Evolutionary conservation across 23 tunicate species (phyloP).

Genomic region (Styela clava): DNA sequence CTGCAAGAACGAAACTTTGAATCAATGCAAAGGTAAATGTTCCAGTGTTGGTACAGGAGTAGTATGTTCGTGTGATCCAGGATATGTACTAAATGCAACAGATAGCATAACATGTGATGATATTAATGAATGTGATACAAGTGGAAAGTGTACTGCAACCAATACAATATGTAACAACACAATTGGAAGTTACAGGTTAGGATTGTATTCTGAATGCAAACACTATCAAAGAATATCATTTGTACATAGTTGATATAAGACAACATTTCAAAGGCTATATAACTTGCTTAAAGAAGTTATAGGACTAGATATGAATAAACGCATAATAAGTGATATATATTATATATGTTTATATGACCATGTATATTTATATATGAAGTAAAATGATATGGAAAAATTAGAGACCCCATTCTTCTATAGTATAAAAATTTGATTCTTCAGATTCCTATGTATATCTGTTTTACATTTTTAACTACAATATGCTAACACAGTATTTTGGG

Average conservation of each 20-base stretch:
- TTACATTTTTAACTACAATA: too few relatives aligned
- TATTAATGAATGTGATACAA: constrained; percentile 38
- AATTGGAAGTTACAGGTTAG: constrained; percentile 54
- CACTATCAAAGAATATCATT: background rate
- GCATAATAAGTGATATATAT: too few relatives aligned
- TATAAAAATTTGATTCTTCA: too few relatives aligned
- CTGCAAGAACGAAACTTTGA: background rate
- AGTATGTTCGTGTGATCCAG: constrained; percentile 12
- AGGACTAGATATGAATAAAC: too few relatives aligned
- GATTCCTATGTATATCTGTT: too few relatives aligned
- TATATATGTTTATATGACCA: too few relatives aligned
- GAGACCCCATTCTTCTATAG: too few relatives aligned
- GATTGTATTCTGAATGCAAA: too few relatives aligned
- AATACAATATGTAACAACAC: constrained; percentile 27
- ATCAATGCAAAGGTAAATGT: background rate
- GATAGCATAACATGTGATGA: constrained; percentile 37
- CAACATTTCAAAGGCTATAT: background rate
- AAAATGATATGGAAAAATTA: too few relatives aligned
- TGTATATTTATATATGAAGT: too few relatives aligned
- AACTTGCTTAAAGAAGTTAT: too few relatives aligned
- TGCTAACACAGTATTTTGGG: too few relatives aligned
- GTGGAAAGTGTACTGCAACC: constrained; percentile 23
- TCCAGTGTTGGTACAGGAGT: background rate
- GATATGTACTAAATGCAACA: constrained; percentile 1
- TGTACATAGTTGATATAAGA: background rate